Conservation (phyloP, 2,888 invertebrate genomes). For the Lasioglossum pauxillum region DNA sequence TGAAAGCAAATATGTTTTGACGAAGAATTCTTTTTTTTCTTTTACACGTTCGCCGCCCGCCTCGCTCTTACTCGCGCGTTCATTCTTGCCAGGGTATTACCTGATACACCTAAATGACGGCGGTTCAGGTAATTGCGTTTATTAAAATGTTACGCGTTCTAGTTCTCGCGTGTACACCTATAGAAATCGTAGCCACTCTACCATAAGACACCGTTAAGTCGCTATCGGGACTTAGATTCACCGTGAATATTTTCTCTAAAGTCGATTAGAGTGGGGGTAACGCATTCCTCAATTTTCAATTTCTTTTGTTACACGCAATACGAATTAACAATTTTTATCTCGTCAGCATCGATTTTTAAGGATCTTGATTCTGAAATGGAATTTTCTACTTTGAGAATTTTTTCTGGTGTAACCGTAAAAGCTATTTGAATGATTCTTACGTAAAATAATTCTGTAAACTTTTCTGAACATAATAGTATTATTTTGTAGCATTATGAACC, state of each 20-base stretch:
- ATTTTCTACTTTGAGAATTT: too few relatives aligned
- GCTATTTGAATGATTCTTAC: too few relatives aligned
- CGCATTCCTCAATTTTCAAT: not conserved
- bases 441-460: too few relatives aligned
- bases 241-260: not conserved
- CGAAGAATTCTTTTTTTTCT: not conserved
- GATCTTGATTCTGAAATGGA: too few relatives aligned
- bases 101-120: conserved; percentile 65
- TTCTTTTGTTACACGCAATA: not conserved
- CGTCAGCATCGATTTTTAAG: too few relatives aligned
- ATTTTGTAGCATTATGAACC: too few relatives aligned
- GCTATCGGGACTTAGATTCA: conserved; percentile 58
- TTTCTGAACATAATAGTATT: too few relatives aligned
- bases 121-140: conserved; percentile 81
- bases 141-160: conserved; percentile 84
- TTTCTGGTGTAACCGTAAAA: too few relatives aligned
- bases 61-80: conserved; percentile 18
- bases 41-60: conserved; percentile 28
- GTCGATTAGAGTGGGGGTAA: not conserved
- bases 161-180: conserved; percentile 78
- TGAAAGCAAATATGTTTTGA: not conserved
- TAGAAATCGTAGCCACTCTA: conserved; percentile 73
- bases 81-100: not conserved
- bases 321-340: not conserved
- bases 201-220: conserved; percentile 67